Base-by-base conservation (phyloP, 2,797 vertebrate genomes). In the Chanos chanos region DNA sequence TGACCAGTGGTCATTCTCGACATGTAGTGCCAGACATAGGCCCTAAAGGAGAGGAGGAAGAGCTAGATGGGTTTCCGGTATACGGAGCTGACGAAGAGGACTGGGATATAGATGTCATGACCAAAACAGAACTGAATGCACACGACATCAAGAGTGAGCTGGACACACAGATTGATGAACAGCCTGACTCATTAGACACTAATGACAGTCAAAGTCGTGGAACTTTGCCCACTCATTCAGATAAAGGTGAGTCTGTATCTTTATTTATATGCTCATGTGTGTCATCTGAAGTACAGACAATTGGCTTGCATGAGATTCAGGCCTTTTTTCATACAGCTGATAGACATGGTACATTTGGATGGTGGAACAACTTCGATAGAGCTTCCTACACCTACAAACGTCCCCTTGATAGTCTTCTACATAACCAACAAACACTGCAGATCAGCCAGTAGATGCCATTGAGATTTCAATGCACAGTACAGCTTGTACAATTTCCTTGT, bases 1-100 rank as follows among this genome's bases (percentile, higher is more conserved):
- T n/a, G n/a, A n/a, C n/a, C n/a, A n/a, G n/a, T n/a, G n/a, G n/a
- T n/a, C n/a, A n/a, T n/a, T n/a, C n/a, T n/a, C n/a, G n/a, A n/a
- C n/a, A n/a, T n/a, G n/a, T n/a, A n/a, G n/a, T n/a, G n/a, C n/a
- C n/a, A n/a, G n/a, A n/a, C n/a, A n/a, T n/a, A n/a, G n/a, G n/a
- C n/a, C n/a, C n/a, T 19, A 33, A 28, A 3, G 3, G 1, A n/a
- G 64, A 66, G 39, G 69, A 72, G 3, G 72, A 76, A 4, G 74
- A 76, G 40, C 64, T 76, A 27, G 71, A 76, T 16, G 74, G 74
- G 7, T 52, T 73, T 33, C 74, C 74, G 2, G 74, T 76, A 12
- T 62, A 76, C 10, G 71, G 64, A 15, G 53, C 68, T 1, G 74
- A 71, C 13, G 70, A 71, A 25, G 74, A 73, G 1, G 67, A 68